Evolutionary conservation across 2,113 vertebrate species (phyloP), one percentile per base, ranked within the genome.

Genomic region (Apteryx owenii): DNA sequence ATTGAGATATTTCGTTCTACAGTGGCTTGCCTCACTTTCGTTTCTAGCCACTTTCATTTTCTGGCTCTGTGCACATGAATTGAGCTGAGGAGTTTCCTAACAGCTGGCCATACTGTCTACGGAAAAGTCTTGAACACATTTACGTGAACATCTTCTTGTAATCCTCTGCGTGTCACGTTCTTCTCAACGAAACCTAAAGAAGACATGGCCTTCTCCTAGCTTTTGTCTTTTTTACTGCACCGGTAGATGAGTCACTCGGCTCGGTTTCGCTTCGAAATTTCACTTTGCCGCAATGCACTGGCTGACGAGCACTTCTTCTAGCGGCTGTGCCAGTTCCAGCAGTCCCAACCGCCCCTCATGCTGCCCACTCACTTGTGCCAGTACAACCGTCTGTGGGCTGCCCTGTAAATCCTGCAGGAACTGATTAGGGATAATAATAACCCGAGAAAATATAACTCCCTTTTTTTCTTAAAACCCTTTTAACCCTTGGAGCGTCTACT

Each of bases 401-500:
- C 54, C 73, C 77, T 89, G 44, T 78, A 95, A 84, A 78, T 81
- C 89, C 61, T 86, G 50, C 60, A 92, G 53, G 15, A 16, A 88
- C 69, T 3, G 3, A 77, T 56, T 48, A 80, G 91, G 33, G 53
- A n/a, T 72, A 77, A 54, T 75, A 90, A 83, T 54, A 90, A 90
- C 83, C 53, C 62, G 40, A 60, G 36, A 46, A 85, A 95, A 81
- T 54, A 54, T 31, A 18, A 72, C 62, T 80, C 46, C 15, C 26
- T 77, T 77, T 91, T 90, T 93, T 88, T 21, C 69, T 92, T 50
- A 68, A 88, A 42, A 56, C 58, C 38, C 51, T 88, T 89, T 88
- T 84, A 90, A 92, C 64, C n/a, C 44, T 75, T 80, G 31, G 76
- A 88, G 86, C 60, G 48, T 51, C 72, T 88, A 65, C 61, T 85